A percentile compares a stretch with the other conserved stretches of the same genome.
These are phyloP conservation scores for Acipenser transmontanus DNA, from an alignment of 2,797 vertebrate genomes.

Conservation along the genomic window DNA sequence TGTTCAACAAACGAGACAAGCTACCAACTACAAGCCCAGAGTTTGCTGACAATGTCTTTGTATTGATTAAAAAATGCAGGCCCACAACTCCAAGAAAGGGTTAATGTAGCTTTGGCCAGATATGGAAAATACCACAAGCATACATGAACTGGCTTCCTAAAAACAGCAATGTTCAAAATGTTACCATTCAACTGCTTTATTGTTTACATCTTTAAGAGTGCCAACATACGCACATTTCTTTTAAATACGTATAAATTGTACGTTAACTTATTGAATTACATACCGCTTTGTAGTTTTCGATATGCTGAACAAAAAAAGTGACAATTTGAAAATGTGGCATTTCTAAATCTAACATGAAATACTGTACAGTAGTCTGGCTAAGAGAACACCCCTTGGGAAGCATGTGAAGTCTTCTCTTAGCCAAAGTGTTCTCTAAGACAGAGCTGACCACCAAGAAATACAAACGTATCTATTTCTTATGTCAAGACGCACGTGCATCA, in stretches of 20 bases:
- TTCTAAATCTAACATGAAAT: too few relatives aligned
- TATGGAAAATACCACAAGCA: constrained; percentile 61
- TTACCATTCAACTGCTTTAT: constrained; percentile 20
- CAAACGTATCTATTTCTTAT: too few relatives aligned
- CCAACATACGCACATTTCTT: not conserved
- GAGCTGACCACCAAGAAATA: too few relatives aligned
- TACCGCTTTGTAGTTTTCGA: too few relatives aligned
- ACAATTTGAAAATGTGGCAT: too few relatives aligned
- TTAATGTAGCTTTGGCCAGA: constrained; percentile 61
- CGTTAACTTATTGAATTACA: too few relatives aligned
- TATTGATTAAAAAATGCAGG: constrained; percentile 73
- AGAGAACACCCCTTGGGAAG: too few relatives aligned
- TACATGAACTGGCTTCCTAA: constrained; percentile 50
- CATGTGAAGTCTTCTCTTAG: too few relatives aligned
- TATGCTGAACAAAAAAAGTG: too few relatives aligned
- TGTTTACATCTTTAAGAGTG: not conserved
- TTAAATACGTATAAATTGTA: not conserved
- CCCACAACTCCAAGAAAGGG: constrained; percentile 52
- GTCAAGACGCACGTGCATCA: too few relatives aligned
- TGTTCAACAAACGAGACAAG: constrained; percentile 29
- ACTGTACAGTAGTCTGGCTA: too few relatives aligned
- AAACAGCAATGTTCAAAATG: constrained; percentile 21
- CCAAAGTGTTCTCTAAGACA: too few relatives aligned
- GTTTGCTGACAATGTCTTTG: constrained; percentile 73
- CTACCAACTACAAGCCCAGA: constrained; percentile 52